Percentiles rank a stretch among this genome's conserved stretches.
Conservation (phyloP, 2,797 vertebrate species). For the Tiaroga cobitis region DNA sequence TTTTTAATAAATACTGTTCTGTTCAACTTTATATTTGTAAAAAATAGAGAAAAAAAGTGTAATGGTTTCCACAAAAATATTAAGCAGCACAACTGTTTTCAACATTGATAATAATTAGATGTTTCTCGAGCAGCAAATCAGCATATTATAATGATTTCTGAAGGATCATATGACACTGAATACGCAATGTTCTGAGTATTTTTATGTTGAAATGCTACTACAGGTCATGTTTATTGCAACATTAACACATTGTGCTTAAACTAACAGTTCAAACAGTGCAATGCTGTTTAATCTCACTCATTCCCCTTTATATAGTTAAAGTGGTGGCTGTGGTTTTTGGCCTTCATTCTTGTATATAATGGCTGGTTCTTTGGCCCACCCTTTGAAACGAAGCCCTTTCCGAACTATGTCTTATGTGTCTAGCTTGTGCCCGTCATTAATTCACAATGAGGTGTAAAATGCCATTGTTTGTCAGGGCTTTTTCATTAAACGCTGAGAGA, state of each 20-base stretch:
- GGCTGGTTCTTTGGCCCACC: background rate
- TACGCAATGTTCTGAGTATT: background rate
- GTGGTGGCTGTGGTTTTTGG: background rate
- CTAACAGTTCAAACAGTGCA: background rate
- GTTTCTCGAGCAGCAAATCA: background rate
- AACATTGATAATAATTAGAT: background rate
- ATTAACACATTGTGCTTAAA: background rate
- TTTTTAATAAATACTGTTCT: background rate
- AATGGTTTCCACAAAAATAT: background rate
- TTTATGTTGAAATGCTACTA: background rate
- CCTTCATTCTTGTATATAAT: slow-evolving; percentile 23
- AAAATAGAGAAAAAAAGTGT: too few species aligned
- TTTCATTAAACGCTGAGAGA: slow-evolving; percentile 62
- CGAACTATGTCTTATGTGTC: slow-evolving; percentile 43
- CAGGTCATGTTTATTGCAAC: background rate
- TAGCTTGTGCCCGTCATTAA: slow-evolving; percentile 61
- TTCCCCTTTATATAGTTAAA: slow-evolving; percentile 26
- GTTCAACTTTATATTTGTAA: too few species aligned
- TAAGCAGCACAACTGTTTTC: background rate
- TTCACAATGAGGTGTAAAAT: slow-evolving; percentile 71
- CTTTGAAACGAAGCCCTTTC: slow-evolving; percentile 44
- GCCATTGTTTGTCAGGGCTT: slow-evolving; percentile 63
- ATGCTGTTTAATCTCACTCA: background rate
- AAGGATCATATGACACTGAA: background rate
- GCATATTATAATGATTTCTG: background rate